These are phyloP conservation scores for Setophaga kirtlandii DNA, from an alignment of 2,113 vertebrate species.

Conservation along the genomic window DNA sequence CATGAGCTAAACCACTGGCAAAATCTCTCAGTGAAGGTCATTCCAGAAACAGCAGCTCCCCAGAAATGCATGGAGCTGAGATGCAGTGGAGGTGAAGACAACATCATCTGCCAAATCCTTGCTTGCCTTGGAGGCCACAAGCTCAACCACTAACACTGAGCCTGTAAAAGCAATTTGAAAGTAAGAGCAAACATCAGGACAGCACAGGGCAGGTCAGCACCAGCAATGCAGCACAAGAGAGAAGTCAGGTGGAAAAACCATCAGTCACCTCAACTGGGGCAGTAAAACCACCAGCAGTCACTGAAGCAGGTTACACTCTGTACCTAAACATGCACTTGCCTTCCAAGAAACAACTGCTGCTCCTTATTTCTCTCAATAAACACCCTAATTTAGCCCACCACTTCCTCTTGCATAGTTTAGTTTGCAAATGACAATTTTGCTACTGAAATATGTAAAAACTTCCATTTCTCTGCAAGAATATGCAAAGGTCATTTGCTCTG, in stretches of 20 bases:
- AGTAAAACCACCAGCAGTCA: neutral
- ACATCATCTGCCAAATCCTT: neutral
- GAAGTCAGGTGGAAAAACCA: neutral
- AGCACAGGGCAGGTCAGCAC: neutral
- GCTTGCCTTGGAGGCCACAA: neutral
- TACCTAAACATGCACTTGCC: neutral
- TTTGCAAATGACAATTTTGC: neutral
- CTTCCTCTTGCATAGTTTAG: neutral
- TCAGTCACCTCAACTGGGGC: neutral
- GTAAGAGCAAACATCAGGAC: neutral
- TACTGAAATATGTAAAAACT: neutral
- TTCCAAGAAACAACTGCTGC: neutral
- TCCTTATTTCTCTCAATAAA: neutral
- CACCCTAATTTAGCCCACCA: neutral
- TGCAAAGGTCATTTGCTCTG: neutral
- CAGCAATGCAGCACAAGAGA: fast-evolving
- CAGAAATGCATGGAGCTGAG: neutral
- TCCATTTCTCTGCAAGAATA: neutral
- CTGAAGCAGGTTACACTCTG: neutral
- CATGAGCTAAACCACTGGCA: neutral
- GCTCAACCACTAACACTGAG: neutral
- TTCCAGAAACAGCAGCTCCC: neutral
- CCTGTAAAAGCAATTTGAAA: neutral
- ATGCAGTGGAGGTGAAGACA: neutral
- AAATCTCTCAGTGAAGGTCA: neutral